Evolutionary conservation across 2,888 invertebrate genomes (phyloP).

Genomic region (Drosophila bunnanda): DNA sequence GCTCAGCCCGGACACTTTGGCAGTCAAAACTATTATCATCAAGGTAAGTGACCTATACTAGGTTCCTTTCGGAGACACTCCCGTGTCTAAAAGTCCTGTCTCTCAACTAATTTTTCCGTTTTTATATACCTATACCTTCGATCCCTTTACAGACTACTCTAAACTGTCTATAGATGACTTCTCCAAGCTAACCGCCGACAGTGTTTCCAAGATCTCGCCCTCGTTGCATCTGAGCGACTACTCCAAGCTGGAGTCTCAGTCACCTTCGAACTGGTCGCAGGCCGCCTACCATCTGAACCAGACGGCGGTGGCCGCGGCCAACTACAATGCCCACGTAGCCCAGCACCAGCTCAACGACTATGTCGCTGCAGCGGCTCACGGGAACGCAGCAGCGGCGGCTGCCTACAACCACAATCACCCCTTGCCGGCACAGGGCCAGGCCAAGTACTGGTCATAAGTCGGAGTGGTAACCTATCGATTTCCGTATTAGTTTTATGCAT

Average conservation of each 20-base stretch:
- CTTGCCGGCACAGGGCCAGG: slow-evolving; percentile 78
- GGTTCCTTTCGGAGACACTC: background rate
- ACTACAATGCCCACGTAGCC: slow-evolving; percentile 82
- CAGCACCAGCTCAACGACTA: slow-evolving; percentile 82
- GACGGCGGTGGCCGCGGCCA: slow-evolving; percentile 81
- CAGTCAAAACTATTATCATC: slow-evolving; percentile 84
- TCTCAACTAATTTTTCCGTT: background rate
- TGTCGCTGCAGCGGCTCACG: slow-evolving; percentile 81
- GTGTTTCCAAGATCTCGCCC: slow-evolving; percentile 84
- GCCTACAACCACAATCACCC: slow-evolving; percentile 84
- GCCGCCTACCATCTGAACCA: slow-evolving; percentile 83
- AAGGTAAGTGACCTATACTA: slow-evolving; percentile 73
- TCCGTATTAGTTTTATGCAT: slow-evolving; percentile 28
- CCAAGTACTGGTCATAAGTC: slow-evolving; percentile 84
- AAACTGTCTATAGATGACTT: slow-evolving; percentile 85
- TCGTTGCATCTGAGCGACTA: slow-evolving; percentile 83
- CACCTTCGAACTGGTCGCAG: slow-evolving; percentile 83
- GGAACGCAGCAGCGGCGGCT: slow-evolving; percentile 76
- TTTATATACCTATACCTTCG: background rate
- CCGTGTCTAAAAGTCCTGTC: background rate
- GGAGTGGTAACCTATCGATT: slow-evolving; percentile 1
- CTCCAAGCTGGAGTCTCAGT: slow-evolving; percentile 82
- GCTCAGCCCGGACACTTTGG: slow-evolving; percentile 84
- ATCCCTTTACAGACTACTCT: slow-evolving; percentile 85
- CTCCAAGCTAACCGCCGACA: slow-evolving; percentile 85